Conservation (phyloP, 2,113 vertebrate genomes). For the Siniperca knerii region DNA sequence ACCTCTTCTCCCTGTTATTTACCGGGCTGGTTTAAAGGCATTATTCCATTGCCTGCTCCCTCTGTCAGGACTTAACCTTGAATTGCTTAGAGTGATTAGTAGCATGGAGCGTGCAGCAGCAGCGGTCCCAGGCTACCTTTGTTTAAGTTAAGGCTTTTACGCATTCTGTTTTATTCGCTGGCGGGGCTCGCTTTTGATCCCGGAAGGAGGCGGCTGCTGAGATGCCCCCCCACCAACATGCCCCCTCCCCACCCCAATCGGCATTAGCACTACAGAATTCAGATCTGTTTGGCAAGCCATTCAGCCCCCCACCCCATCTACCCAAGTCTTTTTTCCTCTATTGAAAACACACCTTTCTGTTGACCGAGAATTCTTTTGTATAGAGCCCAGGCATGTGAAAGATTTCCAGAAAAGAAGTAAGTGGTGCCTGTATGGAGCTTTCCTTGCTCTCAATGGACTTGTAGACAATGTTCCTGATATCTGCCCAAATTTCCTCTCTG, state of each 20-base stretch:
- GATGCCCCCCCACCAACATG: conserved; percentile 40
- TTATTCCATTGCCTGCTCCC: conserved; percentile 62
- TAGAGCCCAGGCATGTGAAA: conserved; percentile 74
- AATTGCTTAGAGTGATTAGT: conserved; percentile 77
- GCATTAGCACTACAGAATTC: conserved; percentile 68
- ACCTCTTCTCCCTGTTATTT: conserved; percentile 71
- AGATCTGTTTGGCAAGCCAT: conserved; percentile 69
- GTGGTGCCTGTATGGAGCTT: conserved; percentile 71
- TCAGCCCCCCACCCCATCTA: conserved; percentile 51
- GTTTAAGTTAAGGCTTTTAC: conserved; percentile 82
- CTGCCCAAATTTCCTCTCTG: conserved; percentile 60
- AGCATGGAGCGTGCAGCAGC: conserved; percentile 71
- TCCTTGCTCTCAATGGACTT: conserved; percentile 66
- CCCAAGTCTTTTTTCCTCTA: conserved; percentile 58
- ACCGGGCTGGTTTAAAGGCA: conserved; percentile 65
- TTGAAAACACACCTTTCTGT: conserved; percentile 86
- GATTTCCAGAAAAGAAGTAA: conserved; percentile 72
- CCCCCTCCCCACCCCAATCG: conserved; percentile 32
- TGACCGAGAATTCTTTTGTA: conserved; percentile 71
- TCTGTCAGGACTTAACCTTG: conserved; percentile 71
- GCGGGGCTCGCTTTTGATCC: conserved; percentile 79
- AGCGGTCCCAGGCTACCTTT: conserved; percentile 75
- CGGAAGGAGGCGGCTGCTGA: conserved; percentile 70
- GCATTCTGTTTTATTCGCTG: conserved; percentile 74
- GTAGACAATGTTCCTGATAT: conserved; percentile 77